Evolutionary conservation across 2,888 invertebrate genomes (phyloP), one percentile per base, ranked within the genome.

Genomic region (Prosopocoilus inquinatus): DNA sequence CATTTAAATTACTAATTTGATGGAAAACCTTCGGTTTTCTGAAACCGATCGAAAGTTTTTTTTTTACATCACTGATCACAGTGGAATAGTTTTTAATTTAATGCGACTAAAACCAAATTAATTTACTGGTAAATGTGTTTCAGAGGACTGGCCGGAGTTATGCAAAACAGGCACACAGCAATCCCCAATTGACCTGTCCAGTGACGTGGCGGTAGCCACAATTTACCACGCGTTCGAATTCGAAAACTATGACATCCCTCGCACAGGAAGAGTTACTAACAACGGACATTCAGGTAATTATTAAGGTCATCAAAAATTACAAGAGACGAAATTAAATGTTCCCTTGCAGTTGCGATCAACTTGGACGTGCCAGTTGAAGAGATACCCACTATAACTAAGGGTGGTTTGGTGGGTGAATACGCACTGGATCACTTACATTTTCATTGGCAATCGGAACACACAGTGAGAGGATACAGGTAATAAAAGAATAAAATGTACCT

Each of bases 381-480:
- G 9, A 60, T 58, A 13, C 72, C 75, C 3, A 64, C 58, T 15
- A 61, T 81, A 5, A 68, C 67, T 47, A 89, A 88, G 0, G 89
- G 88, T 0, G 84, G 83, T 2, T 72, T 88, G 44, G 73, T 78
- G 39, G 77, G 80, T 32, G 69, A 73, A 1, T 90, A 85, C 70
- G 70, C 82, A 1, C 78, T 91, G 48, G 86, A 88, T 53, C 89
- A 91, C 73, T 77, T 91, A 47, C 91, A 92, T 70, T 89, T 92
- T 74, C 92, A 93, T 71, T 92, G 91, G 91, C 83, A 86, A 47
- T 90, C 92, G 0, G 93, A 94, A 71, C 93, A 94, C 70, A 85
- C 86, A 1, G 77, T 93, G 11, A 83, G 91, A 58, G 84, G 84
- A 8, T 78, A 66, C 34, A 69, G 74, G 75, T 75, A 65, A 55